Conservation (phyloP, 2,113 vertebrate species). For the Narcine bancroftii region DNA sequence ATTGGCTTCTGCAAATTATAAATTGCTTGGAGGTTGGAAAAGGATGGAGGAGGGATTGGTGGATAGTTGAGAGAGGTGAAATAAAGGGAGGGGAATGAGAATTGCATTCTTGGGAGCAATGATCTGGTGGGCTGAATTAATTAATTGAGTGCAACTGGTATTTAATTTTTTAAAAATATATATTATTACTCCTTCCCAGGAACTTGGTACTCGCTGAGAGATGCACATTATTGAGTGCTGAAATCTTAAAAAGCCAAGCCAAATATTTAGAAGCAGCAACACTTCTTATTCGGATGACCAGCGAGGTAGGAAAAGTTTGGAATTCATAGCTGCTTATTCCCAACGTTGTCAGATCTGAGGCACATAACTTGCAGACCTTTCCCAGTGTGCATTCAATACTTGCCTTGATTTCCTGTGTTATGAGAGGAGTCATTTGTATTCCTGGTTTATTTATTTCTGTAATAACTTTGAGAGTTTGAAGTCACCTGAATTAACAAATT, state of each 20-base stretch:
- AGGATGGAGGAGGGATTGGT: too few species aligned
- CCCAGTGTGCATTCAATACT: background rate
- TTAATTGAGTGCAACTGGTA: conserved; percentile 23
- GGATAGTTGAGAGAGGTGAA: too few species aligned
- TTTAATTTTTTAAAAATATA: background rate
- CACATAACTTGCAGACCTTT: background rate
- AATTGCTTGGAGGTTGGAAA: too few species aligned
- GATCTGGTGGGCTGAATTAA: background rate
- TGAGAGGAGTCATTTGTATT: background rate
- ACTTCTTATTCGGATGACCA: conserved; percentile 92
- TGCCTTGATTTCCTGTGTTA: background rate
- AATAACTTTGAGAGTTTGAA: background rate
- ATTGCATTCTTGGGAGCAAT: too few species aligned
- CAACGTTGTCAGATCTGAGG: background rate
- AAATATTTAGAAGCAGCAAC: conserved; percentile 93
- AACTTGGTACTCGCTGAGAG: conserved; percentile 91
- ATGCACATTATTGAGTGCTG: conserved; percentile 86
- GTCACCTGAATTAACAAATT: background rate
- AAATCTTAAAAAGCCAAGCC: conserved; percentile 90
- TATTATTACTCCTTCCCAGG: conserved; percentile 51
- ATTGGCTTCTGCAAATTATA: too few species aligned
- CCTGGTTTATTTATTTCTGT: background rate
- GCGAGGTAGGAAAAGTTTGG: conserved; percentile 69
- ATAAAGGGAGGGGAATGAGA: too few species aligned
- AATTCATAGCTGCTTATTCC: background rate